phyloP scores from a whole-genome alignment of 1,140 invertebrate species.

The Mizuhopecten yessoensis region DNA sequence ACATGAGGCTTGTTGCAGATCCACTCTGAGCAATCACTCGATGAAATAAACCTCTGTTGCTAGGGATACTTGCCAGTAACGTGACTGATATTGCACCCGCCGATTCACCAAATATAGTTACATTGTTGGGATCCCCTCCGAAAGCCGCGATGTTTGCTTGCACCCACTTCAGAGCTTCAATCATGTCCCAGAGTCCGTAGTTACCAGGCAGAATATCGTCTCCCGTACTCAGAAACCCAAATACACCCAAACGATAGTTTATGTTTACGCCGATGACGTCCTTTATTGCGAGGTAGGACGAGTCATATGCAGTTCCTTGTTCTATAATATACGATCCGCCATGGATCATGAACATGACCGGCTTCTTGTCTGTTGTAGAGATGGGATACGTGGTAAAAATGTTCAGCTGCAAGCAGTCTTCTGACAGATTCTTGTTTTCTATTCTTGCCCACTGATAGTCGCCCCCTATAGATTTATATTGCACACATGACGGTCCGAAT shows the following conservation, averaged over 20 bases:
- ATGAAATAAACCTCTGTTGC: slow-evolving; percentile 2
- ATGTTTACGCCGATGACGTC: neutral
- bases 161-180: neutral
- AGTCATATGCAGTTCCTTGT: neutral
- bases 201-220: neutral
- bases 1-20: slow-evolving; percentile 38
- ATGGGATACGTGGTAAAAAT: neutral
- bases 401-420: slow-evolving; percentile 8
- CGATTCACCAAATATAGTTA: neutral
- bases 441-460: neutral
- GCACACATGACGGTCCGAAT: neutral
- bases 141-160: neutral
- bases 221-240: neutral
- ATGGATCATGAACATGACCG: neutral
- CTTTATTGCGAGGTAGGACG: slow-evolving; percentile 15
- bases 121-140: slow-evolving; percentile 4
- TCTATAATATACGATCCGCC: neutral
- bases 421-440: neutral
- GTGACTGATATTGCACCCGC: neutral
- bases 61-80: neutral
- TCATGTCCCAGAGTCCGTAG: slow-evolving; percentile 7
- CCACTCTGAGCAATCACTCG: neutral
- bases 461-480: neutral
- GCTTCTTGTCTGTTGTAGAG: neutral
- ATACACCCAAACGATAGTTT: neutral